Evolutionary conservation across 23 tunicate genomes (phyloP).

Genomic region (Ciona savignyi): DNA sequence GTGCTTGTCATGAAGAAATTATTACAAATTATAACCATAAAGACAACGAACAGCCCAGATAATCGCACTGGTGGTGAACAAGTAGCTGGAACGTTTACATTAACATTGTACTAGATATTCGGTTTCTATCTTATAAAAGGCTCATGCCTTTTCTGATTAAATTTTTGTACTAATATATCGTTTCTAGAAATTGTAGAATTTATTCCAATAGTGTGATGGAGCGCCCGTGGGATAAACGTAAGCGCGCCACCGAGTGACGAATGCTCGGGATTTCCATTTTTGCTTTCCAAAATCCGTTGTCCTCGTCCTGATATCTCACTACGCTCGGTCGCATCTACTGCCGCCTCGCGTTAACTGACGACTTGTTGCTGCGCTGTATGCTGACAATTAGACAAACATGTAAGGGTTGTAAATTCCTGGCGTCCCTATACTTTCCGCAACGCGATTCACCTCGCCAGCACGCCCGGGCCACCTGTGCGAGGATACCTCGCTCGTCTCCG

Average conservation of each 20-base stretch:
- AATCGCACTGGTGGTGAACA: too few species aligned
- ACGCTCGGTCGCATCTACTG: background rate
- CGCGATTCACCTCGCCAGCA: background rate
- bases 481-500: slow-evolving; percentile 9
- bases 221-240: too few species aligned
- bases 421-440: background rate
- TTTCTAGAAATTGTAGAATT: too few species aligned
- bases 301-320: background rate
- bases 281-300: background rate
- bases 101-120: too few species aligned
- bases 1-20: too few species aligned
- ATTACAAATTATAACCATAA: too few species aligned
- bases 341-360: background rate
- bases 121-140: too few species aligned
- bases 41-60: too few species aligned
- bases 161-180: too few species aligned
- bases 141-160: too few species aligned
- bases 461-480: slow-evolving; percentile 31
- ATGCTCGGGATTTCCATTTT: background rate
- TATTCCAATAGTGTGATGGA: too few species aligned
- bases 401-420: background rate
- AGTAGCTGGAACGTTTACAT: too few species aligned
- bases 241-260: background rate
- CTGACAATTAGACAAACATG: background rate
- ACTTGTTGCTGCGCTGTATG: background rate